phyloP scores from a whole-genome alignment of 2,113 vertebrate species.

The Cynoglossus semilaevis region DNA sequence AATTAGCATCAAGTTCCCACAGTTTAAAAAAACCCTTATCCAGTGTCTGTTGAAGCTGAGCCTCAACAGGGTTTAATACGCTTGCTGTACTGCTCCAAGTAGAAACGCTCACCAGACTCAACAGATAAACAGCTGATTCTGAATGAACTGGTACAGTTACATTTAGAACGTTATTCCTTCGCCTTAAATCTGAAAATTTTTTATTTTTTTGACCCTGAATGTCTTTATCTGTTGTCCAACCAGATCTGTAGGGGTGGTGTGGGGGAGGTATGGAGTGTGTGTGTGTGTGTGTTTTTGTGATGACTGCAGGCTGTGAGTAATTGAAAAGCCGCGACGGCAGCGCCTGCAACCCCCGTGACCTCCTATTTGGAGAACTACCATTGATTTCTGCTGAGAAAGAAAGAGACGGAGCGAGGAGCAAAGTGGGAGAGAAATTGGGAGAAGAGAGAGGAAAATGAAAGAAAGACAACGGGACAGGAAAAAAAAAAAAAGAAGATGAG shows the following conservation, averaged over 20 bases:
- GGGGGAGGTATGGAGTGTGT: slow-evolving; percentile 20
- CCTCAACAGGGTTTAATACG: too few species aligned
- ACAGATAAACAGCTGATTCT: too few species aligned
- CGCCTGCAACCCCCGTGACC: slow-evolving; percentile 66
- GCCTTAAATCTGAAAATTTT: slow-evolving; percentile 9
- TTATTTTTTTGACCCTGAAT: neutral
- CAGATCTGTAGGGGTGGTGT: neutral
- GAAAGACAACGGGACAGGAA: neutral
- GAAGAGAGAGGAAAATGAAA: neutral
- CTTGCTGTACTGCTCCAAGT: too few species aligned
- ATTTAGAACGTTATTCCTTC: too few species aligned
- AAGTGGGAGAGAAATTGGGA: slow-evolving; percentile 22
- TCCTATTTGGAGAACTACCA: slow-evolving; percentile 71
- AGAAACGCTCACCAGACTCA: too few species aligned
- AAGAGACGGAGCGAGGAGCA: slow-evolving; percentile 12
- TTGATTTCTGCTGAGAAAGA: slow-evolving; percentile 70
- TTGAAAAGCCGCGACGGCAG: slow-evolving; percentile 72
- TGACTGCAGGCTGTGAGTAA: slow-evolving; percentile 70
- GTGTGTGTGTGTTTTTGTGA: slow-evolving; percentile 32
- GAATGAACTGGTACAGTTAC: too few species aligned
- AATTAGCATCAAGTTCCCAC: too few species aligned
- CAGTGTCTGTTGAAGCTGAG: too few species aligned
- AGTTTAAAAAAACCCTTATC: too few species aligned
- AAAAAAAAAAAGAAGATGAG: too few species aligned
- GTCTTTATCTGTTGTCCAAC: neutral